These are phyloP conservation scores for Trachelus stipa DNA, from an alignment of 2,888 invertebrate species.

Conservation along the genomic window DNA sequence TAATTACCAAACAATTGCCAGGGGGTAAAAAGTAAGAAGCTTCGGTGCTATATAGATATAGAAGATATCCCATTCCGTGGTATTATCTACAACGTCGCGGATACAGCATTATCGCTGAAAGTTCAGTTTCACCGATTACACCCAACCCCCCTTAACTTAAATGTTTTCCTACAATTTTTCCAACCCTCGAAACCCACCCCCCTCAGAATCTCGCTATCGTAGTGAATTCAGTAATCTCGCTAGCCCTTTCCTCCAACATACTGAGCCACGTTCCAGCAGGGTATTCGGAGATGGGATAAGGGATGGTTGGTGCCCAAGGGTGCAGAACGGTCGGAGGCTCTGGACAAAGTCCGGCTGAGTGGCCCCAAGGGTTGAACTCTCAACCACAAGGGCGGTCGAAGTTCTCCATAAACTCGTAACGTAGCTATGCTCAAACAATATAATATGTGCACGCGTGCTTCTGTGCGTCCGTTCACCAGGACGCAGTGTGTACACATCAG, in stretches of 20 bases:
- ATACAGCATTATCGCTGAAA: background rate
- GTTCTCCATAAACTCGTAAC: background rate
- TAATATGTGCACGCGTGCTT: slow-evolving; percentile 17
- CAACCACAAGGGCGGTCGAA: background rate
- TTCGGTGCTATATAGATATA: background rate
- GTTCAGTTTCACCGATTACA: background rate
- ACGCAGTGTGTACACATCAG: slow-evolving; percentile 18
- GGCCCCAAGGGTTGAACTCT: background rate
- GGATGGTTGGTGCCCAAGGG: background rate
- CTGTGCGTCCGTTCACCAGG: background rate
- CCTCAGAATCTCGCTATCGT: background rate
- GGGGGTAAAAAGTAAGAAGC: background rate
- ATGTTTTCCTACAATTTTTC: background rate
- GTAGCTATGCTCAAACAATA: slow-evolving; percentile 3
- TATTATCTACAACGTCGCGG: background rate
- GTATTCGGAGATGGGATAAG: background rate
- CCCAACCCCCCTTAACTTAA: background rate
- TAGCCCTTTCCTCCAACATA: background rate
- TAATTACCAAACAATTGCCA: slow-evolving; percentile 42
- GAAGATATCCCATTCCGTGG: too few relatives aligned
- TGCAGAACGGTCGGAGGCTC: background rate
- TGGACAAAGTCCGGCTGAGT: background rate
- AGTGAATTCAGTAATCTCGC: background rate
- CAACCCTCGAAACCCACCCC: too few relatives aligned
- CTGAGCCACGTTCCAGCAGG: background rate